These are phyloP conservation scores for Caenorhabditis elegans DNA, from an alignment of 1,140 invertebrate genomes.

Conservation along the genomic window WBcel235 BX284602.5:10874501-10875000, in stretches of 20 bases:
- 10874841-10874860: neutral
- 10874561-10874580: too few species aligned
- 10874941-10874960: neutral
- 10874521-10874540: too few species aligned
- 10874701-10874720: too few species aligned
- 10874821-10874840: neutral
- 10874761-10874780: neutral
- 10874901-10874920: neutral
- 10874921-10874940: neutral
- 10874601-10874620: too few species aligned
- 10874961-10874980: neutral
- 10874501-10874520: too few species aligned
- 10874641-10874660: too few species aligned
- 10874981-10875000: neutral
- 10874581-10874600: too few species aligned
- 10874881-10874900: neutral
- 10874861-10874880: neutral
- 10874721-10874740: neutral
- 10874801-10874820: neutral
- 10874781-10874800: conserved; percentile 14
- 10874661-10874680: too few species aligned
- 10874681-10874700: too few species aligned
- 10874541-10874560: too few species aligned
- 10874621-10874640: too few species aligned
- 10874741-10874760: neutral